phyloP scores from a whole-genome alignment of 1,140 invertebrate genomes.

The Monomorium pharaonis region DNA sequence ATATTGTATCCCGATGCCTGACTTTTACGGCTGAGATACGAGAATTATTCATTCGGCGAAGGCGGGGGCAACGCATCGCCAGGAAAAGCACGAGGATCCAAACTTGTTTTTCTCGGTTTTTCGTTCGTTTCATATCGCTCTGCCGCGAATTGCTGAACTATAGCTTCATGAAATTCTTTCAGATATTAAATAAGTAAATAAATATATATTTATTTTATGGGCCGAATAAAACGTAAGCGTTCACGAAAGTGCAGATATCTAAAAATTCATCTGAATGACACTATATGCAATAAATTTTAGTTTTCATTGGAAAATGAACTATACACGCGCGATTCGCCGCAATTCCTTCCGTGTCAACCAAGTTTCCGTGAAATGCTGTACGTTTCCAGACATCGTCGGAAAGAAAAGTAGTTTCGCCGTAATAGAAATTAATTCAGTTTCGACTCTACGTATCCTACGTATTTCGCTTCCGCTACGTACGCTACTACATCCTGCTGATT shows the following conservation, averaged over 20 bases:
- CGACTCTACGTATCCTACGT: background rate
- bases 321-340: slow-evolving; percentile 1
- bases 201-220: background rate
- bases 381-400: background rate
- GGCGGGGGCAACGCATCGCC: background rate
- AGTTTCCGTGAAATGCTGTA: background rate
- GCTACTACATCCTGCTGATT: slow-evolving; percentile 46
- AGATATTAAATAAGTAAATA: background rate
- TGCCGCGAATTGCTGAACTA: background rate
- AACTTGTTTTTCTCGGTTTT: slow-evolving; percentile 13
- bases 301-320: background rate
- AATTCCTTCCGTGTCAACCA: slow-evolving; percentile 4
- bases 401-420: slow-evolving; percentile 24
- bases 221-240: background rate
- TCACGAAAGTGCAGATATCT: background rate
- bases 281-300: background rate
- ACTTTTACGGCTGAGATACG: slow-evolving; percentile 13
- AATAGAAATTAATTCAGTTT: slow-evolving; percentile 57
- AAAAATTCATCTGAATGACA: background rate
- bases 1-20: slow-evolving; percentile 26
- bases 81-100: slow-evolving; percentile 21
- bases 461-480: slow-evolving; percentile 1
- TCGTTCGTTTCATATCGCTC: background rate
- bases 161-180: background rate
- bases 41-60: slow-evolving; percentile 45